phyloP scores from a whole-genome alignment of 2,113 vertebrate species.

The Mystacornis crossleyi region DNA sequence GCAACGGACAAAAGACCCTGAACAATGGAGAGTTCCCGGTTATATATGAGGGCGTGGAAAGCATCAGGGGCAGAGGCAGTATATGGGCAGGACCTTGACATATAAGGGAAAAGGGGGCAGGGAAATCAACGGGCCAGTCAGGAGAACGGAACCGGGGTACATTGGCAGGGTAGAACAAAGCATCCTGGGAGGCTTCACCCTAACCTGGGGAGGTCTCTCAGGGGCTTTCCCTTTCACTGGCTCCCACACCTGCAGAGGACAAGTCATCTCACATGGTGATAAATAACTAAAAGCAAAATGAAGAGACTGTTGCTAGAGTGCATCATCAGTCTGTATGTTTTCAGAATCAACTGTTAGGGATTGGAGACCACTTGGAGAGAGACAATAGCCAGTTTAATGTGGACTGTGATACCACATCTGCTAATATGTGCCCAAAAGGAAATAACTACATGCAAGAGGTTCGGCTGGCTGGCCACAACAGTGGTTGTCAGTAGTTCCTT shows the following conservation, averaged over 20 bases:
- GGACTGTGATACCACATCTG: background rate
- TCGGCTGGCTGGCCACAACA: background rate
- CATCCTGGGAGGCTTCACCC: too few species aligned
- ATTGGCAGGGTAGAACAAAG: too few species aligned
- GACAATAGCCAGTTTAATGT: background rate
- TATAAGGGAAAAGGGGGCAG: too few species aligned
- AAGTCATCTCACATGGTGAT: background rate
- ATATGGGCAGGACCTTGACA: too few species aligned
- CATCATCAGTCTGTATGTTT: background rate
- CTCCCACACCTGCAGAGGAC: background rate
- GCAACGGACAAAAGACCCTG: too few species aligned
- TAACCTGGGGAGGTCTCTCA: too few species aligned
- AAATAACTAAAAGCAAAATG: constrained; percentile 7
- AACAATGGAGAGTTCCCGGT: too few species aligned
- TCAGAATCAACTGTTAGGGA: background rate
- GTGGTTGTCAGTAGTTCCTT: background rate
- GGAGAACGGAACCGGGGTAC: too few species aligned
- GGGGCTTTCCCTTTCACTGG: too few species aligned
- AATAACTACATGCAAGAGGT: background rate
- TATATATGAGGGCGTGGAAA: too few species aligned
- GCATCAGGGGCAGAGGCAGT: too few species aligned
- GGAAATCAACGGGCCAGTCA: too few species aligned
- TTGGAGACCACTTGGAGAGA: background rate
- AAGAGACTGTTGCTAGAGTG: background rate
- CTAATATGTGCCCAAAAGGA: background rate